Conservation (phyloP, 2,797 vertebrate species). For the Rhodeus uyekii region DNA sequence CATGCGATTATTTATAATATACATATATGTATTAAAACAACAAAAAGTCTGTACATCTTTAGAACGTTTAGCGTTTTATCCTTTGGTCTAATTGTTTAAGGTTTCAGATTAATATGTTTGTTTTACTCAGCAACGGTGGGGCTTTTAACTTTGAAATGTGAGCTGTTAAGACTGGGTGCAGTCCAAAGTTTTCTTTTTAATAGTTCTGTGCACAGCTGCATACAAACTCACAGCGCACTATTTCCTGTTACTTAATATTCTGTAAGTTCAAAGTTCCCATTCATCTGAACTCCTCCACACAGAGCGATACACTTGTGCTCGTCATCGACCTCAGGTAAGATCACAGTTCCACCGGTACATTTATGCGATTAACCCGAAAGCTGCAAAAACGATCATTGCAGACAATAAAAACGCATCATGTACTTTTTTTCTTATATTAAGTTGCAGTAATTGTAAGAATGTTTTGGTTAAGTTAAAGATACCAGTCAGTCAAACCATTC, state of each 20-base stretch:
- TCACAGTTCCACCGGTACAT: background rate
- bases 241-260: background rate
- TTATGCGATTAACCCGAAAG: background rate
- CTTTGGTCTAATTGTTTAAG: background rate
- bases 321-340: background rate
- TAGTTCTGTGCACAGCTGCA: background rate
- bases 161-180: background rate
- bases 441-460: background rate
- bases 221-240: background rate
- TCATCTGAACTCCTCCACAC: too few species aligned
- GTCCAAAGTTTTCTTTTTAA: background rate
- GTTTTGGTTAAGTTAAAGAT: background rate
- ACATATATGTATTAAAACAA: too few species aligned
- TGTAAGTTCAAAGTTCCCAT: background rate
- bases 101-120: background rate
- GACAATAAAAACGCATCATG: background rate
- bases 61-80: background rate
- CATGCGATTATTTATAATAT: background rate
- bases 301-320: too few species aligned
- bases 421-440: background rate
- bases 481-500: background rate
- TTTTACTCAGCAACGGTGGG: background rate
- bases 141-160: conserved; percentile 7
- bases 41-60: background rate
- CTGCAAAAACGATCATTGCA: too few species aligned